Evolutionary conservation across 2,888 invertebrate species (phyloP).

Genomic region (Callyntrura guangdongensis): DNA sequence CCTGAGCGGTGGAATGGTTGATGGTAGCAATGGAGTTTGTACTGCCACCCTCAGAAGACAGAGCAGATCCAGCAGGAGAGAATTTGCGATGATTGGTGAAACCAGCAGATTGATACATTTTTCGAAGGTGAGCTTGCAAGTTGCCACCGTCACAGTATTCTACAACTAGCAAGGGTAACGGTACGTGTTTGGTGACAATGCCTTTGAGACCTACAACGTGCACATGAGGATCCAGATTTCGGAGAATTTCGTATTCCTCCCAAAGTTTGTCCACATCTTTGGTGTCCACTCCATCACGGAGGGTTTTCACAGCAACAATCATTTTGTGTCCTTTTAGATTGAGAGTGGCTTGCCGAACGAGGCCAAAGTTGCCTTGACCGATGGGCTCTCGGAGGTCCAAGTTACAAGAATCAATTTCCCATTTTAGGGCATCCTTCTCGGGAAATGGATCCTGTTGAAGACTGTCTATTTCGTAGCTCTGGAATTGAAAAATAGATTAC

Average conservation of each 20-base stretch:
- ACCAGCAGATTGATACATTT: too few species aligned
- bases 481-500: too few species aligned
- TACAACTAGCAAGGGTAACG: conserved; percentile 82
- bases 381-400: conserved; percentile 79
- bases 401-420: conserved; percentile 81
- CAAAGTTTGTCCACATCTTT: conserved; percentile 82
- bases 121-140: conserved; percentile 79
- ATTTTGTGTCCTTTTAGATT: conserved; percentile 74
- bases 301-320: conserved; percentile 83
- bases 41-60: too few species aligned
- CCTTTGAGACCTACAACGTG: conserved; percentile 84
- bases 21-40: not conserved
- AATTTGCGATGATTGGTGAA: too few species aligned
- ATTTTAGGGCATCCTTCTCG: conserved; percentile 72
- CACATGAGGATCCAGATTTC: conserved; percentile 80
- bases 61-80: not conserved
- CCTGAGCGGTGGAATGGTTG: not conserved
- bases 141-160: conserved; percentile 84
- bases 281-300: conserved; percentile 74
- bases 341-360: conserved; percentile 79
- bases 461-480: conserved; percentile 53
- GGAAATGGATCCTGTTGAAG: not conserved
- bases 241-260: conserved; percentile 84
- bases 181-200: conserved; percentile 75
- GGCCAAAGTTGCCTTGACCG: conserved; percentile 83